Percentiles rank a stretch among this genome's conserved stretches.
Evolutionary conservation across 1,140 invertebrate species (phyloP).

Genomic region (Diorhabda elongata): DNA sequence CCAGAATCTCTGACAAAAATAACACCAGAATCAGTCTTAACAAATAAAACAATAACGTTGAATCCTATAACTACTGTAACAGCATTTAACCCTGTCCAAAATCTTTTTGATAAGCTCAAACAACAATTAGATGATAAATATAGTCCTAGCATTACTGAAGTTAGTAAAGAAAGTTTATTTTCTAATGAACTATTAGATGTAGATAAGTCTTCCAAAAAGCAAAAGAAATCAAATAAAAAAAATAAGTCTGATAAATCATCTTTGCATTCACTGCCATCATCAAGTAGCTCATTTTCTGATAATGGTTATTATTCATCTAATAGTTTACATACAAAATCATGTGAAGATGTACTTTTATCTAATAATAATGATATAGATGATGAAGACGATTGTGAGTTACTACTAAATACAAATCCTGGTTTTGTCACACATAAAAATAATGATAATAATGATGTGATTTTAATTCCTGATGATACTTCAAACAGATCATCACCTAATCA

Average conservation of each 20-base stretch:
- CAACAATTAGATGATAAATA: conserved; percentile 10
- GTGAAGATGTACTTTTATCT: neutral
- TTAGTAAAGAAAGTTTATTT: neutral
- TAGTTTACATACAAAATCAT: neutral
- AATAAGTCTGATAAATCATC: neutral
- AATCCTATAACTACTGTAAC: neutral
- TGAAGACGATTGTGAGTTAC: neutral
- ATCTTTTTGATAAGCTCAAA: conserved; percentile 14
- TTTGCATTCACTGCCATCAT: neutral
- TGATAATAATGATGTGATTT: conserved; percentile 3
- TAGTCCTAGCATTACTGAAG: neutral
- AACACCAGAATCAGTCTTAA: neutral
- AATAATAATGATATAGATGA: neutral
- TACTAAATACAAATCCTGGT: neutral
- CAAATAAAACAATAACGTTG: conserved; percentile 1
- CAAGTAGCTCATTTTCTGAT: neutral
- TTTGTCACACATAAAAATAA: neutral
- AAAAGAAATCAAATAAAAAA: neutral
- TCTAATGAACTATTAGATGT: neutral
- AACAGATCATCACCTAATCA: neutral
- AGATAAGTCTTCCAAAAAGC: neutral
- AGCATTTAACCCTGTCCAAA: conserved; percentile 14
- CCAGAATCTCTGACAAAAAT: neutral
- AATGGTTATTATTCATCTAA: neutral
- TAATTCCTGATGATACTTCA: neutral